Conservation (phyloP, 2,888 invertebrate species). For the Oscheius sp. region DNA sequence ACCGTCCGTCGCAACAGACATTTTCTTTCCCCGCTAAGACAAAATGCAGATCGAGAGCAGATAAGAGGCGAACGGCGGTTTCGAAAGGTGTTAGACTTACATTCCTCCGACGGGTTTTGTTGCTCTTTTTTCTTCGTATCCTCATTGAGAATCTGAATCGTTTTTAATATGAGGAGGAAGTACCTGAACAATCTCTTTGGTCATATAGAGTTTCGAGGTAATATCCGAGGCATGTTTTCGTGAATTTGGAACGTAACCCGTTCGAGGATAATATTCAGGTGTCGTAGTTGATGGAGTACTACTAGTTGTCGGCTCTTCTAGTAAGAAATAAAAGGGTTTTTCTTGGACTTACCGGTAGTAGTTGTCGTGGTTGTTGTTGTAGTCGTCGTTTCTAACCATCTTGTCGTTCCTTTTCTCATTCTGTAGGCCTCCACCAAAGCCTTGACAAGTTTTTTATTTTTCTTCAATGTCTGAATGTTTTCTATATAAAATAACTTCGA, state of each 20-base stretch:
- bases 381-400: too few relatives aligned
- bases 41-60: not conserved
- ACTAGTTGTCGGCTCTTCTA: not conserved
- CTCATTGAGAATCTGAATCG: slow-evolving; percentile 1
- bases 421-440: slow-evolving; percentile 44
- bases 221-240: slow-evolving; percentile 55
- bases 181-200: slow-evolving; percentile 42
- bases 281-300: not conserved
- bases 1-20: not conserved
- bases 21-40: not conserved
- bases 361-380: not conserved
- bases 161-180: not conserved
- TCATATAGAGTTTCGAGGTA: slow-evolving; percentile 54
- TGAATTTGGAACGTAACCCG: slow-evolving; percentile 52
- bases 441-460: slow-evolving; percentile 45
- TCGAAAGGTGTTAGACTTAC: not conserved
- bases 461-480: slow-evolving; percentile 30
- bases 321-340: not conserved
- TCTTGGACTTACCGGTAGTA: not conserved
- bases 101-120: not conserved
- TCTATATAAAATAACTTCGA: not conserved
- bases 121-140: slow-evolving; percentile 9
- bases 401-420: slow-evolving; percentile 2
- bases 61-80: not conserved
- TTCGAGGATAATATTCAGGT: slow-evolving; percentile 42